Evolutionary conservation across 2,888 invertebrate species (phyloP), one percentile per base, ranked within the genome.

Genomic region (Caenorhabditis sp.): DNA sequence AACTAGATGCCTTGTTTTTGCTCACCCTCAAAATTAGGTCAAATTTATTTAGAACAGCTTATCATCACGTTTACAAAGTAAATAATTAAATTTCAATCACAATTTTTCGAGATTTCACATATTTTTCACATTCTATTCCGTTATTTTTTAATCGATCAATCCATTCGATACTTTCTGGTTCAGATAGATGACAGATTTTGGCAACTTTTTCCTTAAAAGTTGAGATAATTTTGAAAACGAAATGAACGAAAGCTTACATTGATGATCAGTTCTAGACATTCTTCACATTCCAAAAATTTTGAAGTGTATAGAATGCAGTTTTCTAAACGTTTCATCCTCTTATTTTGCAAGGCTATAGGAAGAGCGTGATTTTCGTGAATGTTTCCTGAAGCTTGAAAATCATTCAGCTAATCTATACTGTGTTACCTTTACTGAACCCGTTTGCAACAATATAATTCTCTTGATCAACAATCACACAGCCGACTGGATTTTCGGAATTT

Each of bases 381-480:
- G 26, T 23, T 49, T 61, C 31, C 8, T 31, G 14, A 12, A 19
- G 1, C 17, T 54, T 21, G 14, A 36, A 17, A 0, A 10, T 17
- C 27, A 1, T 21, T 37, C 12, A 23, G 24, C 26, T 14, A 50
- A 49, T 8, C 1, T n/a, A 26, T 10, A 61, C 23, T 36, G 14
- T 54, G 31, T 65, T 58, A 58, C 70, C 70, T n/a, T 62, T 43
- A 55, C 53, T 43, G 14, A 43, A 70, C 17, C 71, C 66, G 12
- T 66, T 63, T 14, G 60, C 60, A 0, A 71, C 37, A 21, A 58
- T 62, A 58, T 71, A 67, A 19, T 71, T 59, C 8, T 71, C 66
- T 23, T 61, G 36, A 64, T 71, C 71, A 3, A 71, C 71, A 49
- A 71, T 61, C 26, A 67, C 57, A 27, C 71, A 71, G 31, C 66